These are phyloP conservation scores for Sinonovacula constricta DNA, from an alignment of 1,140 invertebrate species.

Conservation along the genomic window DNA sequence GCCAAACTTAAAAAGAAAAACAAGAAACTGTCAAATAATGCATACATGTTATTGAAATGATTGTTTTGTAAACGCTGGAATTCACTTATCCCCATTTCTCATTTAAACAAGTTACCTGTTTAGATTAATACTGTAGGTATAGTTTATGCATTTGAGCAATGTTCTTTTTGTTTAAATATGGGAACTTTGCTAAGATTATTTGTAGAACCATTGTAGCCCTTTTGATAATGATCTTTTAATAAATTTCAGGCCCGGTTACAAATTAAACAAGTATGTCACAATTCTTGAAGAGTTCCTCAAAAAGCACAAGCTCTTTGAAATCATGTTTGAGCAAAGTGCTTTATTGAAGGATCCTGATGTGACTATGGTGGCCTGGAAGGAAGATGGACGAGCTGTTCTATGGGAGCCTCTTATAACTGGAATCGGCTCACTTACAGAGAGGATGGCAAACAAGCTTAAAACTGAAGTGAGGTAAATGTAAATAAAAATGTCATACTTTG, in stretches of 20 bases:
- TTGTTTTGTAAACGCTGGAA: too few relatives aligned
- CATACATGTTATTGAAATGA: too few relatives aligned
- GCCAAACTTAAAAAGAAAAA: too few relatives aligned
- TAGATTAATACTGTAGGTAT: neutral
- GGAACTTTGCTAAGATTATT: neutral
- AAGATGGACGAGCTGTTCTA: constrained; percentile 24
- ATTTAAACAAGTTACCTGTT: neutral
- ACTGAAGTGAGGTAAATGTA: constrained; percentile 54
- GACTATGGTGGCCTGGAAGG: constrained; percentile 23
- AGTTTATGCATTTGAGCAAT: neutral
- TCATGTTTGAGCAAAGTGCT: constrained; percentile 34
- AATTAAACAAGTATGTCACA: constrained; percentile 37
- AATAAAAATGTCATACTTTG: too few relatives aligned
- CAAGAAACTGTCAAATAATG: too few relatives aligned
- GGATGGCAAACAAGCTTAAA: constrained; percentile 66
- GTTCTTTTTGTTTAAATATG: neutral
- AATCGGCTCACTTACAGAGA: constrained; percentile 64
- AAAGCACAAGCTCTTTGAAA: constrained; percentile 20
- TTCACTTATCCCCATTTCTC: neutral
- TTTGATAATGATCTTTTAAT: neutral
- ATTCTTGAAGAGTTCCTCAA: constrained; percentile 41
- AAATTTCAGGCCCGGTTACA: constrained; percentile 35
- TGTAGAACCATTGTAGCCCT: too few relatives aligned
- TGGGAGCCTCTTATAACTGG: constrained; percentile 63
- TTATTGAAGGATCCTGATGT: constrained; percentile 10